Base-by-base conservation (phyloP, 2,888 invertebrate genomes). In the Hypena proboscidalis region DNA sequence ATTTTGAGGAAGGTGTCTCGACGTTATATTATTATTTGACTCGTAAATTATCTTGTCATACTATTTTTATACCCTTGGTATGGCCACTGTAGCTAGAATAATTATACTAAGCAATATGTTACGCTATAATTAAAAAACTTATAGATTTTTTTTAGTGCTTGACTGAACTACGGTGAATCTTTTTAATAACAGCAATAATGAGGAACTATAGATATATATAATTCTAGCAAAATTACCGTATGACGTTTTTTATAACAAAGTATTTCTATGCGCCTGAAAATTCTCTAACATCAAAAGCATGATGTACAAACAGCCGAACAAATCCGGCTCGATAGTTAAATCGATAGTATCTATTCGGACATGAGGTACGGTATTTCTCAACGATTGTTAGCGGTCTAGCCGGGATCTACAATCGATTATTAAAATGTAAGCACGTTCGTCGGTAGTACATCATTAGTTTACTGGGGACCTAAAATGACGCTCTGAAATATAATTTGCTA, bases 341-440 rank as follows among this genome's bases (percentile, higher is more conserved):
- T 61, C 58, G 67, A 67, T 71, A 46, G 49, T 72, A 77, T 77
- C 74, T 56, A 33, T 50, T 57, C 48, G 52, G 55, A 60, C 59
- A 70, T 66, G 68, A 63, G 62, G 52, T 53, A 59, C 51, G 63
- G 72, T 71, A 74, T 80, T 77, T 76, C 74, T 73, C 70, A 75
- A 76, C 67, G 70, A 80, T 79, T 77, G 77, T 78, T 74, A 67
- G 59, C 57, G 46, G 59, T 51, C 27, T 60, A 50, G 59, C 57
- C 54, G 62, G 67, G 67, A 72, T 74, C 76, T 74, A 78, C 78
- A 78, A 78, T 78, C 76, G 78, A 81, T 85, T 82, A 84, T 85
- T 84, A 82, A 82, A 83, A 82, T 80, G 79, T 85, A 82, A 81
- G 71, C 77, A 76, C 68, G 73, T 70, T 73, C 74, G 63, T 68